Base-by-base conservation (phyloP, 2,797 vertebrate genomes). In the Chaetodon trifasciatus region DNA sequence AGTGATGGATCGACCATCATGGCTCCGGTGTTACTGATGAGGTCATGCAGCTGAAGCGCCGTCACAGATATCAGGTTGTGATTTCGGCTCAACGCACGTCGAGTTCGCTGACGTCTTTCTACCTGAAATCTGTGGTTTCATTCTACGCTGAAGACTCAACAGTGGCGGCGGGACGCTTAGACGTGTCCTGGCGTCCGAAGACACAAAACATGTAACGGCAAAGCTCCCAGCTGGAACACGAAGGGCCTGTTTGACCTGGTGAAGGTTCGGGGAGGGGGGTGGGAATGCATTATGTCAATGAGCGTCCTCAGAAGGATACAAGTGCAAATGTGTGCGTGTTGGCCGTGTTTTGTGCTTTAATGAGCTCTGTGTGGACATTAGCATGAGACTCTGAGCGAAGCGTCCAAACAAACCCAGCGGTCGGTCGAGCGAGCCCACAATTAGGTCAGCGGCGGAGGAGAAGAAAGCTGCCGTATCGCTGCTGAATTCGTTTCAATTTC, bases 321-420 rank as follows among this genome's bases (percentile, higher is more conserved):
- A 32, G 55, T 60, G 19, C 63, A 37, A 53, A 15, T 61, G 7
- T n/a, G 55, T 58, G 70, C 13, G 53, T 47, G 24, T 40, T 12
- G 2, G 55, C 19, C n/a, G 77, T 57, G 55, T 55, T 73, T 42
- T 67, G 46, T 58, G 55, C 73, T 78, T 62, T 86, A 88, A 87
- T 82, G 87, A 89, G 79, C 81, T 73, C 72, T 65, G 67, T 53
- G 11, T 62, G 82, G 77, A 80, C 78, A 61, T 83, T 73, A 82
- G 49, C 65, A 47, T 6, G 68, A 83, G 64, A 17, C 66, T 42
- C 23, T 32, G 57, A 78, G 70, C 16, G 60, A 44, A 65, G 74
- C 32, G 23, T 70, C 85, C 82, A 78, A 84, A 88, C 85, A 87
- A 79, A 84, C 78, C 64, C 84, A 82, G 87, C 81, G 67, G 89